A percentile compares a stretch with the other conserved stretches of the same genome.
Conservation (phyloP, 64 coral and sea anemone species). For the Montipora foliosa region DNA sequence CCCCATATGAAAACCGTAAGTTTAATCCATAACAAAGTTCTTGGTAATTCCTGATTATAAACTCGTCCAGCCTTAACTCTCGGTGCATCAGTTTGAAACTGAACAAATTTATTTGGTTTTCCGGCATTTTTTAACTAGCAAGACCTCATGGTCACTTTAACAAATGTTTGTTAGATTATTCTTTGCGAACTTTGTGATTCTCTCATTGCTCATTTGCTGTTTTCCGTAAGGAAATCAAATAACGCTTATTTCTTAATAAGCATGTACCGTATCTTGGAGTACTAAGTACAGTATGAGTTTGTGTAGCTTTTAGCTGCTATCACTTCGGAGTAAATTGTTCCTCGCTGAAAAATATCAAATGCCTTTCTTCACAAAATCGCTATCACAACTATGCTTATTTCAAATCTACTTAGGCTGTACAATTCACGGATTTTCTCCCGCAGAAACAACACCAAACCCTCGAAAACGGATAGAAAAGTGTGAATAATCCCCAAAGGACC, state of each 20-base stretch:
- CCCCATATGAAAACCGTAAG: neutral
- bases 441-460: conserved; percentile 28
- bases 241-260: no score
- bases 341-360: neutral
- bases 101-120: conserved; percentile 19
- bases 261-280: no score
- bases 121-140: neutral
- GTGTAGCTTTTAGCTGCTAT: neutral
- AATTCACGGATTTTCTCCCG: conserved; percentile 19
- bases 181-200: neutral
- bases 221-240: no score
- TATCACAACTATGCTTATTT: neutral
- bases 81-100: neutral
- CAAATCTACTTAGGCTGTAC: neutral
- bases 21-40: neutral
- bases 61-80: neutral
- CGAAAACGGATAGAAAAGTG: conserved; percentile 57
- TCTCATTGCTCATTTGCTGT: neutral
- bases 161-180: neutral
- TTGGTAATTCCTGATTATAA: neutral
- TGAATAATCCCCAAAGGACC: conserved; percentile 27
- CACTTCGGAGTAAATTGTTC: neutral
- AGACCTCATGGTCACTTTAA: neutral
- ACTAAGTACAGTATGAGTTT: no score
- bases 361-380: neutral